phyloP scores from a whole-genome alignment of 2,113 vertebrate species.

The Phaetusa simplex region DNA sequence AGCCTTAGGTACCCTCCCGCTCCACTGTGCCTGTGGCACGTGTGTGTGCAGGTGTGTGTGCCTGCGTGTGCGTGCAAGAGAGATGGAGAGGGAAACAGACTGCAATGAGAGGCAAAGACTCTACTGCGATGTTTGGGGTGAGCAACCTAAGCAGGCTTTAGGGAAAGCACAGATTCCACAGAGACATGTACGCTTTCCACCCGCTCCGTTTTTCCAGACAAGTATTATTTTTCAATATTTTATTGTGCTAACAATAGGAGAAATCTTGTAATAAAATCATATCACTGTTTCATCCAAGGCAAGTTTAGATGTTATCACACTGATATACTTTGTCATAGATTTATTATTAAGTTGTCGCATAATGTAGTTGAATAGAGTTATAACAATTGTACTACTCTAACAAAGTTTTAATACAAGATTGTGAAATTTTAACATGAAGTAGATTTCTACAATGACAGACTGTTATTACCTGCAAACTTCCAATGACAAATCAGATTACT shows the following conservation, averaged over 20 bases:
- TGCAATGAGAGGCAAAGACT: background rate
- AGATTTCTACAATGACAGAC: constrained; percentile 49
- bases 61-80: rapidly evolving
- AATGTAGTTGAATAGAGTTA: constrained; percentile 56
- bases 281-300: constrained; percentile 36
- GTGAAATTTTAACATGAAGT: constrained; percentile 60
- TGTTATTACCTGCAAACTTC: constrained; percentile 55
- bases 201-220: background rate
- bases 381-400: constrained; percentile 62
- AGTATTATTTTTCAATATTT: constrained; percentile 53
- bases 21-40: rapidly evolving
- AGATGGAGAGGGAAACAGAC: background rate
- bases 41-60: rapidly evolving
- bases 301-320: constrained; percentile 64
- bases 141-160: background rate
- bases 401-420: constrained; percentile 69
- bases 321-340: constrained; percentile 66
- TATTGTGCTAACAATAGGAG: constrained; percentile 50
- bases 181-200: rapidly evolving
- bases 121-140: background rate
- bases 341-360: constrained; percentile 63
- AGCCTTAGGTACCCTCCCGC: background rate
- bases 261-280: constrained; percentile 69
- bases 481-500: constrained; percentile 54
- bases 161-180: background rate